Base-by-base conservation (phyloP, 2,888 invertebrate genomes). In the Scrobipalpa costella region DNA sequence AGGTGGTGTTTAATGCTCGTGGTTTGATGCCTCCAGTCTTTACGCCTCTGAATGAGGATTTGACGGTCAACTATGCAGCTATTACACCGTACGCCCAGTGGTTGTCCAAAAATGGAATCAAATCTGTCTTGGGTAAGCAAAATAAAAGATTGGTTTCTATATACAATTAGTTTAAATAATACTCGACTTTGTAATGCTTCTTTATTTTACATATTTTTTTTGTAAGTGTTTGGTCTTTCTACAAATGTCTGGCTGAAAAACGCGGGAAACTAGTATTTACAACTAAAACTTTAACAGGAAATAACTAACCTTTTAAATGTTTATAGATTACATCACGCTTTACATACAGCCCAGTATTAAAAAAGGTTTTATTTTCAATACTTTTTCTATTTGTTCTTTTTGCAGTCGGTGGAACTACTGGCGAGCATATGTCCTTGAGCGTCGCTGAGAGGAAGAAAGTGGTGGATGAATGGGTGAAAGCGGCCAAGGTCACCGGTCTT, bases 381-480 rank as follows among this genome's bases (percentile, higher is more conserved):
- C 9, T 11, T 40, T 40, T 40, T 40, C n/a, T 13, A 40, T 13
- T 13, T 63, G n/a, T n/a, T n/a, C n/a, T n/a, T n/a, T 71, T 78
- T 72, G 0, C 75, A 96, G 96, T 97, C 1, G 96, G 96, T 76
- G 97, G 97, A 15, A 96, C 96, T 0, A 94, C 94, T 15, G 97
- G 97, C 0, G 97, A 97, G 86, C 95, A 96, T 19, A 93, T 94
- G 85, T 94, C 94, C 0, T 85, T 97, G 77, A 93, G 93, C 2
- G 88, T 95, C 0, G 79, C 79, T 0, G 96, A 97, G 76, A 92
- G 97, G 61, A 96, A 96, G 89, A 83, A 86, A 63, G 80, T 95
- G 3, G 89, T 94, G 0, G 95, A 96, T 73, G 93, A 93, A 47
- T 96, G 96, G 96, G 86, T 93, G 8, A 85, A 85, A n/a, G 93